These are phyloP conservation scores for Heterodera carotae DNA, from an alignment of 1,140 invertebrate genomes.

Conservation along the genomic window DNA sequence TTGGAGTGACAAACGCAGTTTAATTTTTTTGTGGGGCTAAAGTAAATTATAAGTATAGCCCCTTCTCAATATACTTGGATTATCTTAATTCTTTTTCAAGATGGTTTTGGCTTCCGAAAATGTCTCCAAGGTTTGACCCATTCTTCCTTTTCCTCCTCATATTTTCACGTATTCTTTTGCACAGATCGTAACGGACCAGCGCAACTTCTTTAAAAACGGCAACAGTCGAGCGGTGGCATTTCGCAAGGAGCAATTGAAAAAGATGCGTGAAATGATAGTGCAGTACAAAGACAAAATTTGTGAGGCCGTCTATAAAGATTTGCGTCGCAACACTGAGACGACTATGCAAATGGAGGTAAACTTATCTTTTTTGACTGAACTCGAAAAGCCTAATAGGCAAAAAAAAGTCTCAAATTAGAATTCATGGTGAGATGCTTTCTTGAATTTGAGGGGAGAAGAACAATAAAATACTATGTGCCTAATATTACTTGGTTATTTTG, in stretches of 20 bases:
- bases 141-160: not conserved
- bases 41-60: no score
- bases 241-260: slow-evolving; percentile 48
- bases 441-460: no score
- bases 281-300: slow-evolving; percentile 31
- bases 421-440: no score
- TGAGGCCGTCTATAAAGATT: slow-evolving; percentile 58
- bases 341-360: slow-evolving; percentile 37
- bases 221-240: slow-evolving; percentile 25
- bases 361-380: no score
- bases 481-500: no score
- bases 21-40: no score
- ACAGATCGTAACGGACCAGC: slow-evolving; percentile 34
- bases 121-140: not conserved
- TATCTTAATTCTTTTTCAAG: no score
- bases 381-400: no score
- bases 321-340: slow-evolving; percentile 42
- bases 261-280: slow-evolving; percentile 31
- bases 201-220: slow-evolving; percentile 38
- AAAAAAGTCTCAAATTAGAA: no score
- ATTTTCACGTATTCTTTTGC: not conserved
- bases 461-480: no score
- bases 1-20: no score
- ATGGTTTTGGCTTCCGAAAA: not conserved
- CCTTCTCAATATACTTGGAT: no score